A percentile compares a stretch with the other conserved stretches of the same genome.
phyloP scores from a whole-genome alignment of 2,888 invertebrate species.

The Acanthosepion pharaonis region DNA sequence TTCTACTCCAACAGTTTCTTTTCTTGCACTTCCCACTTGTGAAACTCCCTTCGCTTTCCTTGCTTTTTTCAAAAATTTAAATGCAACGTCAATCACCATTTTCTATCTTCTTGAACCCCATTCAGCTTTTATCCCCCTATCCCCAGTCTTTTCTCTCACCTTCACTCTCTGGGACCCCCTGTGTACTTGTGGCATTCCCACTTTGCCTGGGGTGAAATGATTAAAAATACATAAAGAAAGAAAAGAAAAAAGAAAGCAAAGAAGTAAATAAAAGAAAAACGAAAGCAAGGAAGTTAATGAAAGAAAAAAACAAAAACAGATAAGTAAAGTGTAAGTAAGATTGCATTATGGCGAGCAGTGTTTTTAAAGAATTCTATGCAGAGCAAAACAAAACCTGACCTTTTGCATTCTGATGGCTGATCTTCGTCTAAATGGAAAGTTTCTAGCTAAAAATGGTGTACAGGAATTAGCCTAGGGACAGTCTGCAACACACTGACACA shows the following conservation, averaged over 20 bases:
- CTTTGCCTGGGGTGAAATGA: too few relatives aligned
- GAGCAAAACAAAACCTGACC: neutral
- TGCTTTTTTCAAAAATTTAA: too few relatives aligned
- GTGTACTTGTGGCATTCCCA: too few relatives aligned
- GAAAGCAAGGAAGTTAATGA: neutral
- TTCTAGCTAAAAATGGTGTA: neutral
- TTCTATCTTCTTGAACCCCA: too few relatives aligned
- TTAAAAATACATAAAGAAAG: neutral
- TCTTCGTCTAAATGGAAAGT: too few relatives aligned
- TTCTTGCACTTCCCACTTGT: too few relatives aligned
- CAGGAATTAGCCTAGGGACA: slow-evolving; percentile 6
- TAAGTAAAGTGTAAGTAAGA: neutral
- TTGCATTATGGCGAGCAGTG: neutral
- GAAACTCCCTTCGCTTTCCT: too few relatives aligned
- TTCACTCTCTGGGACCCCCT: too few relatives aligned
- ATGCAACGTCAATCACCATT: too few relatives aligned
- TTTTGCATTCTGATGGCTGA: neutral
- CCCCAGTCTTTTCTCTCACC: too few relatives aligned
- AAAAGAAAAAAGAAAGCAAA: neutral
- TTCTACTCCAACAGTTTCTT: too few relatives aligned
- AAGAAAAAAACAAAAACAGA: neutral
- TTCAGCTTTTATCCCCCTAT: too few relatives aligned
- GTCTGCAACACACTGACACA: slow-evolving; percentile 14
- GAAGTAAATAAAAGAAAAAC: neutral
- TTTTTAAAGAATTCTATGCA: neutral